Evolutionary conservation across 2,113 vertebrate genomes (phyloP), one percentile per base, ranked within the genome.

Genomic region (Microcebus jonahi): DNA sequence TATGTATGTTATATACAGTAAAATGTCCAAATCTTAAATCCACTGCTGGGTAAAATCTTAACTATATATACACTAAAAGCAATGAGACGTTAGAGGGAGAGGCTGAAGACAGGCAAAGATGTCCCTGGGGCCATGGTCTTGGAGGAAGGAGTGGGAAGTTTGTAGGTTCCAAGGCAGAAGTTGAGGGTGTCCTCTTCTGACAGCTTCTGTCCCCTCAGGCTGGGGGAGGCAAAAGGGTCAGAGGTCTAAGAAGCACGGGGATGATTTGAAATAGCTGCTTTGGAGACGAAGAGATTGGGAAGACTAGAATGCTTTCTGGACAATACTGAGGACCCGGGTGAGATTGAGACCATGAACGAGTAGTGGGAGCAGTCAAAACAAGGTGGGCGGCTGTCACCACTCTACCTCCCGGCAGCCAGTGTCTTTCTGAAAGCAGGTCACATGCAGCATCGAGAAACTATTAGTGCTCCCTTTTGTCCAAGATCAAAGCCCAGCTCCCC

Each of bases 1-100:
- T 3, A 42, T 68, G 73, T 3, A 42, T 68, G 73, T 92, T 53
- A 31, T 12, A 53, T 20, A 39, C 36, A 83, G 63, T 80, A 73
- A 96, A 79, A 91, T 91, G 57, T 67, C 86, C 29, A 83, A 17
- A 83, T 88, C 48, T 84, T 90, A 81, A 79, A 90, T 73, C 50
- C 45, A 57, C 68, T 82, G 70, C 45, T 79, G 93, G 45, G 31
- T 86, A 13, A 71, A 76, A 10, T 59, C 82, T 95, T 89, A 59
- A n/a, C 11, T 67, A 50, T 77, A 8, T 71, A 31, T 77, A 65
- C 42, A 79, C 21, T 67, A n/a, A 91, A 89, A 92, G 34, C n/a
- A 29, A 21, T 50, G 50, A 42, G 17, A 12, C 55, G 88, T 79
- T 92, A 71, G 42, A 92, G 61, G 61, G 79, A 63, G 36, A 89